These are phyloP conservation scores for Ameiurus melas DNA, from an alignment of 2,113 vertebrate species.

Conservation along the genomic window DNA sequence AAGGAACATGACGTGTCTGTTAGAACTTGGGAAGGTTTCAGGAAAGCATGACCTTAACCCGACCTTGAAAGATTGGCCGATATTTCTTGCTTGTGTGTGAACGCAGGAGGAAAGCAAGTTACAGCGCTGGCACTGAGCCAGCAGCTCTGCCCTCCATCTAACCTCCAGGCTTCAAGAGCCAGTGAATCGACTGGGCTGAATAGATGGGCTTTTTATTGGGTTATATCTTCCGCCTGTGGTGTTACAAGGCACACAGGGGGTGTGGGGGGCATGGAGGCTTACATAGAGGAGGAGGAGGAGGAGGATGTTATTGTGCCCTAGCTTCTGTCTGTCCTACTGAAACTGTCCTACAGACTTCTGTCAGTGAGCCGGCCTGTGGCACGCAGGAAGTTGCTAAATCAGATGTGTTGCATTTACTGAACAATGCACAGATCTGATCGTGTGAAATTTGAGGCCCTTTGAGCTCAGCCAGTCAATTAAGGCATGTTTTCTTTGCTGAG, in stretches of 20 bases:
- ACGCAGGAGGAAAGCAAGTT: neutral
- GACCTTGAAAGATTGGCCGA: slow-evolving; percentile 1
- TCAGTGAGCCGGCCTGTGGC: neutral
- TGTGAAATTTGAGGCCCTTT: neutral
- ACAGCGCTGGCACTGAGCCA: slow-evolving; percentile 4
- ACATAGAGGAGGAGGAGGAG: neutral
- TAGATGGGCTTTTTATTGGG: slow-evolving; percentile 45
- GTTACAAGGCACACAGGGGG: neutral
- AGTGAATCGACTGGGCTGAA: slow-evolving; percentile 18
- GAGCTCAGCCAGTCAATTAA: slow-evolving; percentile 1
- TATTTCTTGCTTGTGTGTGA: neutral
- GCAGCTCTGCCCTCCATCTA: slow-evolving; percentile 29
- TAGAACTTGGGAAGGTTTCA: neutral
- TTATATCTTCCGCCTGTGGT: slow-evolving; percentile 27
- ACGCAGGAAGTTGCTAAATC: neutral
- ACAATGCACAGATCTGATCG: neutral
- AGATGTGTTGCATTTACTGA: slow-evolving; percentile 11
- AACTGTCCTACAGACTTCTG: slow-evolving; percentile 1
- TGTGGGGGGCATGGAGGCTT: neutral
- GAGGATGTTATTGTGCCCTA: neutral
- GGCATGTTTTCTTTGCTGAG: neutral
- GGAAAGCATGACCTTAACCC: neutral
- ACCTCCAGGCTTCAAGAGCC: slow-evolving; percentile 15
- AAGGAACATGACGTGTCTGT: neutral
- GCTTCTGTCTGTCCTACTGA: neutral